phyloP scores from a whole-genome alignment of 2,113 vertebrate species.

The Nematolebias whitei region DNA sequence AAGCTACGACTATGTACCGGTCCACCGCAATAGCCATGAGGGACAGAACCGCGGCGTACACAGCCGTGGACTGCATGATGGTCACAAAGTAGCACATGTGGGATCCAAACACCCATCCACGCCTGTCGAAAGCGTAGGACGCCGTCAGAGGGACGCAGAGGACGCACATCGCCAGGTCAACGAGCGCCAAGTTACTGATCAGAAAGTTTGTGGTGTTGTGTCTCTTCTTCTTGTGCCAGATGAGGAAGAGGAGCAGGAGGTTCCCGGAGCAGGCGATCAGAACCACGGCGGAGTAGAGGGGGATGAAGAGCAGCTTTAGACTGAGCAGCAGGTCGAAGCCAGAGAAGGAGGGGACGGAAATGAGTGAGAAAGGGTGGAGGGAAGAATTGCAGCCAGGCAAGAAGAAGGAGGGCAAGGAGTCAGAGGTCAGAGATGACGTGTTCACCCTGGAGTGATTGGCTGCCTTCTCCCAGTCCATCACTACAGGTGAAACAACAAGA shows the following conservation, averaged over 20 bases:
- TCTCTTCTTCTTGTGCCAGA: slow-evolving; percentile 85
- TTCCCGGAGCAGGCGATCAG: slow-evolving; percentile 84
- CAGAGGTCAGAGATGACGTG: slow-evolving; percentile 26
- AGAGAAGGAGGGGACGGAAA: slow-evolving; percentile 67
- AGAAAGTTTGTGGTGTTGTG: slow-evolving; percentile 90
- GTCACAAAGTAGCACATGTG: slow-evolving; percentile 86
- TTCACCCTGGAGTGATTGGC: slow-evolving; percentile 57
- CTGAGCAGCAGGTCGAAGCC: slow-evolving; percentile 84
- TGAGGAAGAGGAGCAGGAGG: slow-evolving; percentile 85
- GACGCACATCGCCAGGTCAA: slow-evolving; percentile 87
- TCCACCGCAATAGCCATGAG: slow-evolving; percentile 89
- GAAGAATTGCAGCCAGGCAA: slow-evolving; percentile 51
- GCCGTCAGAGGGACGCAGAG: slow-evolving; percentile 86
- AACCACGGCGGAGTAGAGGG: slow-evolving; percentile 81
- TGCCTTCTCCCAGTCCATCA: slow-evolving; percentile 56
- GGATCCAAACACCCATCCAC: slow-evolving; percentile 86
- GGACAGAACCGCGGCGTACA: slow-evolving; percentile 86
- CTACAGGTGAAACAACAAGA: slow-evolving; percentile 19
- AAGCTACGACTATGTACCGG: slow-evolving; percentile 86
- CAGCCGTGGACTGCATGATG: slow-evolving; percentile 84
- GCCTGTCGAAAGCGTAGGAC: slow-evolving; percentile 85
- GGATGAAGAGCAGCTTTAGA: slow-evolving; percentile 86
- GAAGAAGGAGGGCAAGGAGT: slow-evolving; percentile 11
- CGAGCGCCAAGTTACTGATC: slow-evolving; percentile 85
- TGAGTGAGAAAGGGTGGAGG: slow-evolving; percentile 22